Base-by-base conservation (phyloP, 2,888 invertebrate species). In the Halocaridina rubra region DNA sequence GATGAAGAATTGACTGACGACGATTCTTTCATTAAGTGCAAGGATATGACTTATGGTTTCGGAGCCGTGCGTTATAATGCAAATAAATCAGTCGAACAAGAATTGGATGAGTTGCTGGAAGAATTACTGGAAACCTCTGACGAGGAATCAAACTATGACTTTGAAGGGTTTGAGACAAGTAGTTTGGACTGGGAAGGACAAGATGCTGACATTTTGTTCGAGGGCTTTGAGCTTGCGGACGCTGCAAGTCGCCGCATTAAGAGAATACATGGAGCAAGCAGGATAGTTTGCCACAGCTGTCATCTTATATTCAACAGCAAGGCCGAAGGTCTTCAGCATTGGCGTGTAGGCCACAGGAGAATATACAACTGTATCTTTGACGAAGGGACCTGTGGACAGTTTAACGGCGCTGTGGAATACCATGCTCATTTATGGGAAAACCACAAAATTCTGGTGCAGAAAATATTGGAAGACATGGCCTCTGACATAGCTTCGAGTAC, bases 351-450 rank as follows among this genome's bases (percentile, higher is more conserved):
- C 19, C 87, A 87, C 64, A 85, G 39, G n/a, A 69, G 85, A 29
- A 61, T 85, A 46, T 87, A 87, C 57, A 78, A 85, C 53, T 87
- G 87, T 61, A 53, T 85, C 4, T 72, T 87, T 32, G 82, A 87
- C 82, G 81, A 85, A 57, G 87, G 87, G 27, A 67, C 76, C 10
- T 87, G 87, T 80, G 82, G 82, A 24, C 61, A 85, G 32, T 67
- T 67, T 16, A 61, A 53, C 53, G 87, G 87, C 19, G 81, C 87
- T 46, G 71, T 87, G 16, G 57, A 75, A 8, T 81, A 82, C 59
- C 87, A 87, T 33, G 59, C 75, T 10, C 87, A 87, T 61, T 69
- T 87, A 46, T 76, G 81, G 80, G 74, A 79, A 59, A 64, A 81
- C 22, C 87, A 87, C 33, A 57, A 67, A 7, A 64, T 61, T 33